Conservation (phyloP, 2,113 vertebrate species). For the Craseonycteris thonglongyai region DNA sequence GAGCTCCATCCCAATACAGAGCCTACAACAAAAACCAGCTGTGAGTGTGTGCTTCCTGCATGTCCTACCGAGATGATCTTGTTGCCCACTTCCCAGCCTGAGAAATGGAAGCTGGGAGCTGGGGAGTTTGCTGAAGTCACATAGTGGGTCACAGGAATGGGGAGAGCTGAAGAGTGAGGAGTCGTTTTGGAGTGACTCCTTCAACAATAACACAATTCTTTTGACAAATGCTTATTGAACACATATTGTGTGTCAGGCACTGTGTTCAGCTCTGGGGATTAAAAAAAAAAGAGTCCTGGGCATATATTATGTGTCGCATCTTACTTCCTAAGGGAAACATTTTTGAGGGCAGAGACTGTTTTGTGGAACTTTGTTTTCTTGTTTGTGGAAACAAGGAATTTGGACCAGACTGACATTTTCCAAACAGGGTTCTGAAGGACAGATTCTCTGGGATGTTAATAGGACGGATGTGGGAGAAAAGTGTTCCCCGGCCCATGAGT, state of each 20-base stretch:
- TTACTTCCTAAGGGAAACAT: background rate
- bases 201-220: background rate
- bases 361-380: background rate
- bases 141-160: background rate
- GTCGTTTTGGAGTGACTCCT: background rate
- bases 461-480: background rate
- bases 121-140: background rate
- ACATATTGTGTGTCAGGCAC: background rate
- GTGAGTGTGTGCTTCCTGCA: fast-evolving
- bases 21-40: background rate
- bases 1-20: background rate
- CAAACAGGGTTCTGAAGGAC: background rate
- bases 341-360: background rate
- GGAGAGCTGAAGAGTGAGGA: background rate
- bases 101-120: background rate
- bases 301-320: background rate
- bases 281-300: background rate
- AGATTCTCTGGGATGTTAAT: background rate
- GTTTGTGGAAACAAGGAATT: background rate
- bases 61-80: background rate
- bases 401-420: background rate
- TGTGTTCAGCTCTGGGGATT: background rate
- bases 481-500: background rate
- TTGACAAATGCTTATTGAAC: background rate
- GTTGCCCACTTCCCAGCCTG: background rate